phyloP scores from a whole-genome alignment of 1,140 invertebrate species.

The Oryzaephilus surinamensis region DNA sequence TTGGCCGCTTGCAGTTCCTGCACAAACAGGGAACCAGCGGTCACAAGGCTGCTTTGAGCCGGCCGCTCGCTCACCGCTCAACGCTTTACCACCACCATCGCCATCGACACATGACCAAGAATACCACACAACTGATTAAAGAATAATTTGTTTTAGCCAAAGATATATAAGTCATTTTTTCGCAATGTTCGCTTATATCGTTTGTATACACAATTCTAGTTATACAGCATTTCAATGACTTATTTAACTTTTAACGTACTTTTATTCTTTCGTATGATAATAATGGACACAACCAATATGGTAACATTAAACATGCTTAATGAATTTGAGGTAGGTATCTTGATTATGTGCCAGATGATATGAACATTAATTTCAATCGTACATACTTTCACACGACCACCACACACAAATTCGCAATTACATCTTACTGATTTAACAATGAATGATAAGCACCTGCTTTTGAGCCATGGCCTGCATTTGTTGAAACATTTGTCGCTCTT shows the following conservation, averaged over 20 bases:
- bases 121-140: conserved; percentile 5
- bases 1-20: conserved; percentile 73
- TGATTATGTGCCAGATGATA: conserved; percentile 29
- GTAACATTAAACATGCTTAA: conserved; percentile 26
- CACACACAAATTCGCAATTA: not conserved
- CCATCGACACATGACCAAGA: conserved; percentile 27
- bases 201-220: too few species aligned
- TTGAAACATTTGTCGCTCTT: conserved; percentile 89
- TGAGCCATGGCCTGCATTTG: conserved; percentile 92
- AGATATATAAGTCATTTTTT: too few species aligned
- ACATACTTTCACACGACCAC: conserved; percentile 18
- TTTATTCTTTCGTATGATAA: conserved; percentile 1
- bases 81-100: conserved; percentile 27
- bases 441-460: conserved; percentile 75
- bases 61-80: conserved; percentile 16
- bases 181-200: too few species aligned
- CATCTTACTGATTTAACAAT: too few species aligned
- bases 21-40: conserved; percentile 29
- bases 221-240: not conserved
- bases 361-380: conserved; percentile 21
- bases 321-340: conserved; percentile 20
- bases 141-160: too few species aligned
- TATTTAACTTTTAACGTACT: not conserved
- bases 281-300: conserved; percentile 10
- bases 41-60: conserved; percentile 14